Base-by-base conservation (phyloP, 2,113 vertebrate genomes). In the Paradisaea rubra region DNA sequence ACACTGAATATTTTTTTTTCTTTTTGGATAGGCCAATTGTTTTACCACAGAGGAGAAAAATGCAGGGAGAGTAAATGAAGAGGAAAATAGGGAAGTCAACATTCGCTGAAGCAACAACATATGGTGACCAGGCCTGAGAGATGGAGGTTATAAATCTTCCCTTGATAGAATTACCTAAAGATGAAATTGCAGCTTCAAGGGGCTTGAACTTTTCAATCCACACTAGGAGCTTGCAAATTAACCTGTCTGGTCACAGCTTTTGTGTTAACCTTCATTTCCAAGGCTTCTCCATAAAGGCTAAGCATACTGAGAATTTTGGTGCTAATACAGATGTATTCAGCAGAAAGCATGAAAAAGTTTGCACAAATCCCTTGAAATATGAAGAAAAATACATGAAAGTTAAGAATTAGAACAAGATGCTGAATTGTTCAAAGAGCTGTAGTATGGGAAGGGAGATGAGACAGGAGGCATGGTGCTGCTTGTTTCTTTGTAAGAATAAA, bases 101-200 rank as follows among this genome's bases (percentile, higher is more conserved):
- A 69, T 90, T 94, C 94, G 95, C 95, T 96, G 93, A 97, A 95
- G 93, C 54, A 94, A 94, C 81, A 92, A 88, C 96, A 96, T 95
- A 91, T 96, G 96, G 96, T 81, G 81, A 63, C 84, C 95, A 97
- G 94, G 91, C 94, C 61, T 37, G 49, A 78, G 88, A 91, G 91
- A 91, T 87, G 92, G 59, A 80, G 85, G 64, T 61, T 96, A 87
- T 94, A 97, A 95, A 92, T 93, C 94, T 79, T 71, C 57, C 66
- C 85, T 89, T 86, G 69, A 88, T 57, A 82, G 85, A 96, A 94
- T 89, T 94, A 96, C 91, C 92, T 91, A 92, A 93, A 94, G 66
- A 89, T 81, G 89, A 92, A 94, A 95, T 59, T 89, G 66, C 74
- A 92, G 84, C 88, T 96, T 91, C 86, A 49, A 95, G 86, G 79